Evolutionary conservation across 2,113 vertebrate genomes (phyloP), one percentile per base, ranked within the genome.

Genomic region (Nerophis ophidion): DNA sequence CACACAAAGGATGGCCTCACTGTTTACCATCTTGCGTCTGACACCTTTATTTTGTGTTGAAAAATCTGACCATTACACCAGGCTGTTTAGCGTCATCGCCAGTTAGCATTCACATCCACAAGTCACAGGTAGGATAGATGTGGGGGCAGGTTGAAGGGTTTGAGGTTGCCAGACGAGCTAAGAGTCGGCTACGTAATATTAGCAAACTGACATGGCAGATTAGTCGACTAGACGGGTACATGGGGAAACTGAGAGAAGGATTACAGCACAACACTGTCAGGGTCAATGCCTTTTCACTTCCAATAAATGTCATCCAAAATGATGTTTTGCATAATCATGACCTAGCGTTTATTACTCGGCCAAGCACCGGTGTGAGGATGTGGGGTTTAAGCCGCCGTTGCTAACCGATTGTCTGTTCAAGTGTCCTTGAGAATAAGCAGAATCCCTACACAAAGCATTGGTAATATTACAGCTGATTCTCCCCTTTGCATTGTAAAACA

Each of bases 231-330:
- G 55, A 63, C 54, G 7, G 48, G 19, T 46, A 48, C 60, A n/a
- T 42, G 56, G 40, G 9, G 66, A 58, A 58, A 46, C 16, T 16
- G 53, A 61, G 19, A 26, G 50, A 56, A 13, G 44, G 34, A 59
- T 63, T 68, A 56, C 63, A 49, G 59, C 45, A 63, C 16, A 57
- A 67, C 64, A 48, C 16, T 26, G 34, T 45, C 62, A 48, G 60
- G 76, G 64, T 81, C 80, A 76, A 62, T 64, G 75, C 68, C 53
- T 67, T 78, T 81, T 74, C 66, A 73, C 60, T 69, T 72, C 48
- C 60, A 17, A 52, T 61, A 66, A 53, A 73, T 63, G 65, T 69
- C 67, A 77, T 59, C 13, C 38, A 16, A 76, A 67, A 62, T 26
- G 1, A 62, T 68, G 14, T 61, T 74, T 75, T 66, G 54, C 67